Evolutionary conservation across 1,140 invertebrate species (phyloP).

Genomic region (Spodoptera frugiperda): DNA sequence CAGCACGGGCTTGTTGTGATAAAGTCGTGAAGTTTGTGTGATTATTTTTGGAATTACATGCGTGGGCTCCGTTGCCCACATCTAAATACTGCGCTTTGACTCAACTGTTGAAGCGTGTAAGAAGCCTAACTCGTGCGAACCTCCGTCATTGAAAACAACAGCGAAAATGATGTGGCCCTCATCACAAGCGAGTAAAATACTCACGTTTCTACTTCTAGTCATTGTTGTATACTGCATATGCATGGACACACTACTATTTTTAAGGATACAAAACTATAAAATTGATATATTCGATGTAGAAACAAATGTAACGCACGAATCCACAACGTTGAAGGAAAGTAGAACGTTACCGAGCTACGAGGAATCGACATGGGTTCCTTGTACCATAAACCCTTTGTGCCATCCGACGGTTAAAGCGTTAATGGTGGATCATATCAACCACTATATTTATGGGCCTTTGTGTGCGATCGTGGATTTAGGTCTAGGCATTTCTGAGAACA

Average conservation of each 20-base stretch:
- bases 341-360: slow-evolving; percentile 78
- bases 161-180: slow-evolving; percentile 83
- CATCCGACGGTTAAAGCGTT: slow-evolving; percentile 92
- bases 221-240: slow-evolving; percentile 74
- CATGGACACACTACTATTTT: slow-evolving; percentile 78
- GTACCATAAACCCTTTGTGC: slow-evolving; percentile 90
- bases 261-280: slow-evolving; percentile 75
- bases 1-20: slow-evolving; percentile 3
- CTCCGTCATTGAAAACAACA: not conserved
- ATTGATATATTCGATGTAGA: slow-evolving; percentile 66
- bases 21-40: slow-evolving; percentile 12
- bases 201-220: slow-evolving; percentile 68
- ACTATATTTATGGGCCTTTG: slow-evolving; percentile 91
- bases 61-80: slow-evolving; percentile 32
- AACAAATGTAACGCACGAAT: slow-evolving; percentile 60
- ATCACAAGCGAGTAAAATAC: slow-evolving; percentile 80
- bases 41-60: slow-evolving; percentile 35
- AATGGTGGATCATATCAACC: slow-evolving; percentile 91
- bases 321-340: slow-evolving; percentile 58
- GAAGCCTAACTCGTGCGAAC: slow-evolving; percentile 19
- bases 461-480: slow-evolving; percentile 89
- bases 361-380: slow-evolving; percentile 88
- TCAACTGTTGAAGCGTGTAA: slow-evolving; percentile 9
- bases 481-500: slow-evolving; percentile 87
- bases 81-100: slow-evolving; percentile 18